phyloP scores from a whole-genome alignment of 2,797 vertebrate genomes.

The Alosa sapidissima region DNA sequence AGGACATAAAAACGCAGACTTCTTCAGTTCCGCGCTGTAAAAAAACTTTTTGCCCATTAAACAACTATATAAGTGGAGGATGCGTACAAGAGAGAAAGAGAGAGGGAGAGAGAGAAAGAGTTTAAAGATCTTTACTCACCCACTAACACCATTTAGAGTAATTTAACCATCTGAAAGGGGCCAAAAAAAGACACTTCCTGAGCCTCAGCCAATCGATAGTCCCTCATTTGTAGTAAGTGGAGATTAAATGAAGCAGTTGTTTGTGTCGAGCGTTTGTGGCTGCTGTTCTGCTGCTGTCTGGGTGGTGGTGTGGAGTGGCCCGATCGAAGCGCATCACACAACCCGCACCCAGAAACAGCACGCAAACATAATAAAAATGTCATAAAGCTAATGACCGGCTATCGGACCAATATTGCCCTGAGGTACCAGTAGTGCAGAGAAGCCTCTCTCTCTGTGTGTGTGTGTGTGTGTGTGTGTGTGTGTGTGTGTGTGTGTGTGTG shows the following conservation, averaged over 20 bases:
- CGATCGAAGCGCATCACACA: neutral
- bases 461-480: neutral
- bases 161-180: conserved; percentile 1
- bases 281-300: neutral
- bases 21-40: neutral
- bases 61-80: neutral
- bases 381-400: neutral
- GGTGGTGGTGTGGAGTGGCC: neutral
- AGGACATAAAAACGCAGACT: conserved; percentile 1
- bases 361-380: neutral
- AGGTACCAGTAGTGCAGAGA: neutral
- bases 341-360: neutral
- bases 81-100: neutral
- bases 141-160: conserved; percentile 12
- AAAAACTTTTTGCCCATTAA: neutral
- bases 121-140: neutral
- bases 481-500: neutral
- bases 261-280: neutral
- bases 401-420: neutral
- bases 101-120: neutral
- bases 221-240: conserved; percentile 17
- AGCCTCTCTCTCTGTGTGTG: neutral
- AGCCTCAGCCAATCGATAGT: neutral
- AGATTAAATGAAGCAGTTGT: conserved; percentile 21
- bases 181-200: neutral